Evolutionary conservation across 2,113 vertebrate species (phyloP).

Genomic region (Tachuris rubrigastra): DNA sequence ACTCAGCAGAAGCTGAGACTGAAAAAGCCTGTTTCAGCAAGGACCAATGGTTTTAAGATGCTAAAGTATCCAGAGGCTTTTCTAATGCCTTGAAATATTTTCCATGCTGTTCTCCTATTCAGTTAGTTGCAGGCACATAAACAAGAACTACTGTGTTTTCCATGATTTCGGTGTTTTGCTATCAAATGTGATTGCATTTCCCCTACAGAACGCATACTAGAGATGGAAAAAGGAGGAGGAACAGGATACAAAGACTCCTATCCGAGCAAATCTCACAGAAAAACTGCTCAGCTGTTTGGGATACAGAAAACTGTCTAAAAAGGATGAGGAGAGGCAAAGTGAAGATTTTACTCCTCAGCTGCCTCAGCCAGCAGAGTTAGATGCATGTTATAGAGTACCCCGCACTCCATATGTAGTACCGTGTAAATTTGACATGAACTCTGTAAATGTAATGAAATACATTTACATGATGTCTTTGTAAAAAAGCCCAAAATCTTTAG

Average conservation of each 20-base stretch:
- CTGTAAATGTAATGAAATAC: neutral
- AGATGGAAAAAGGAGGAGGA: neutral
- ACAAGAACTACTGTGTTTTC: neutral
- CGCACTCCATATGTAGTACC: neutral
- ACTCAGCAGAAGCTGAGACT: conserved; percentile 34
- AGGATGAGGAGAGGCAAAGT: neutral
- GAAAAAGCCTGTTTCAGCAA: conserved; percentile 37
- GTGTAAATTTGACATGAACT: neutral
- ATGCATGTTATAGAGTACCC: neutral
- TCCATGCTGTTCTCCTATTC: conserved; percentile 5
- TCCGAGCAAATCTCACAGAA: neutral
- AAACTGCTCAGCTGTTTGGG: neutral
- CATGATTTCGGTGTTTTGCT: neutral
- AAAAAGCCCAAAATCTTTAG: neutral
- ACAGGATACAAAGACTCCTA: neutral
- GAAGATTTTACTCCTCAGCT: neutral
- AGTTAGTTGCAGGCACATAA: neutral
- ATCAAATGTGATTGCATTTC: neutral
- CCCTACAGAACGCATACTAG: neutral
- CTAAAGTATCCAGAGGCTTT: neutral
- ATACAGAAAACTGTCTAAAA: neutral
- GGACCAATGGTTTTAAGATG: neutral
- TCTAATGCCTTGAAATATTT: conserved; percentile 56
- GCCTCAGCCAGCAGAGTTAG: neutral
- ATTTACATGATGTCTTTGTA: neutral